Conservation (phyloP, 2,888 invertebrate species). For the Polydrusus pterygomalis region DNA sequence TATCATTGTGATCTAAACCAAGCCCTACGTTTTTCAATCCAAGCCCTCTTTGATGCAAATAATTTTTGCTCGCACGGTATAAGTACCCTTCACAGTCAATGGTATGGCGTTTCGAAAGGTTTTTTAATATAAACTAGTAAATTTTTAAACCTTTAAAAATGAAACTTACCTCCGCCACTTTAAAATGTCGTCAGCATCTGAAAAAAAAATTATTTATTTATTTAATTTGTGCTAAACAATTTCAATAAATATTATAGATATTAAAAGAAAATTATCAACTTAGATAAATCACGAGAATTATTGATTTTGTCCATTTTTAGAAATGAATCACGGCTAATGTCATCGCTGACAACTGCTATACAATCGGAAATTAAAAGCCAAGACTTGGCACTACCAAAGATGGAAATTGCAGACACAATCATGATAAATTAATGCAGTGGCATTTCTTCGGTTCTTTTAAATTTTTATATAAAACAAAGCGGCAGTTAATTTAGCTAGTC, state of each 20-base stretch:
- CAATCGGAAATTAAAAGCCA: constrained; percentile 4
- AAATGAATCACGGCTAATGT: background rate
- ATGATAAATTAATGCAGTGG: background rate
- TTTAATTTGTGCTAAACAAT: background rate
- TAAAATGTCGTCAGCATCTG: background rate
- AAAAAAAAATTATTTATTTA: background rate
- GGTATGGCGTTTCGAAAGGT: too few relatives aligned
- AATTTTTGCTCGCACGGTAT: too few relatives aligned
- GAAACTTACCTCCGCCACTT: constrained; percentile 5
- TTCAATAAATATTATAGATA: background rate
- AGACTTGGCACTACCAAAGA: background rate
- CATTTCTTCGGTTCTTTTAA: too few relatives aligned
- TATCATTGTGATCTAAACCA: too few relatives aligned
- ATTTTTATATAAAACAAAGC: too few relatives aligned
- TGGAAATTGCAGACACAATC: background rate
- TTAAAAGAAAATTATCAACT: background rate
- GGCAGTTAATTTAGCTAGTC: too few relatives aligned
- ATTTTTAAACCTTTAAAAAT: background rate
- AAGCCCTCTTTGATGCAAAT: too few relatives aligned
- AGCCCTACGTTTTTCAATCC: too few relatives aligned
- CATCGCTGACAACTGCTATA: background rate
- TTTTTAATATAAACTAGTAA: too few relatives aligned
- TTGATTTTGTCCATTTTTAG: constrained; percentile 17
- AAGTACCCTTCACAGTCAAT: too few relatives aligned
- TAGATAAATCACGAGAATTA: background rate